Conservation (phyloP, 30 jellyfish, hydroid and myxozoan species). For the Nemopilema nomurai region DNA sequence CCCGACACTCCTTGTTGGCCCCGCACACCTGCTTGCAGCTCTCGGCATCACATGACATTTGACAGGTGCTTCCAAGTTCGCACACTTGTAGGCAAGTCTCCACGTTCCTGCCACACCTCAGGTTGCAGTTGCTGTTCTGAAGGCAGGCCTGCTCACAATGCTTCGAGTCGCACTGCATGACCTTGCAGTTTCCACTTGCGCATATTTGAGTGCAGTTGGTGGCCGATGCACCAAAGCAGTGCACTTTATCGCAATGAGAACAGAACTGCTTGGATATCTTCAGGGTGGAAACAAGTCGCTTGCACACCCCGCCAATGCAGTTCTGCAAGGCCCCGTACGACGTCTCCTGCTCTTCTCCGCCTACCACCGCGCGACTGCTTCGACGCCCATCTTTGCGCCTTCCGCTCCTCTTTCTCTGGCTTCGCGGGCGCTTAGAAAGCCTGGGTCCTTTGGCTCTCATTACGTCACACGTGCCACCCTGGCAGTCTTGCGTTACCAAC, state of each 20-base stretch:
- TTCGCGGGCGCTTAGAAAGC: conserved; percentile 1
- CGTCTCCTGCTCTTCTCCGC: neutral
- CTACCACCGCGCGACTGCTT: neutral
- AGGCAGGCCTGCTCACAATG: conserved; percentile 92
- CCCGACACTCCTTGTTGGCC: conserved; percentile 27
- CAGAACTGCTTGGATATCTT: conserved; percentile 87
- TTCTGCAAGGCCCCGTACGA: conserved; percentile 74
- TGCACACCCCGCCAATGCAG: conserved; percentile 80
- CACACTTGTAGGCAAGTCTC: conserved; percentile 80
- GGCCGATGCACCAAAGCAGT: conserved; percentile 72
- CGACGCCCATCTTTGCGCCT: neutral
- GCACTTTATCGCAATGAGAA: conserved; percentile 73
- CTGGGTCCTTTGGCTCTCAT: conserved; percentile 77
- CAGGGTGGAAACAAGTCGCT: conserved; percentile 51
- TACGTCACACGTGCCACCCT: conserved; percentile 73
- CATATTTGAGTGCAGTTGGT: conserved; percentile 87
- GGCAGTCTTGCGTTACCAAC: conserved; percentile 84
- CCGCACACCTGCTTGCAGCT: conserved; percentile 72
- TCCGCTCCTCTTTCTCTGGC: neutral
- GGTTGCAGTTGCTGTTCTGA: conserved; percentile 69
- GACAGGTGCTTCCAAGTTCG: conserved; percentile 77
- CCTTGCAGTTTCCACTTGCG: conserved; percentile 64
- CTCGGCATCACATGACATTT: conserved; percentile 69
- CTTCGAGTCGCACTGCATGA: conserved; percentile 68
- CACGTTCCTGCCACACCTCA: conserved; percentile 71